Evolutionary conservation across 2,797 vertebrate genomes (phyloP).

Genomic region (Phoxinus dragarum): DNA sequence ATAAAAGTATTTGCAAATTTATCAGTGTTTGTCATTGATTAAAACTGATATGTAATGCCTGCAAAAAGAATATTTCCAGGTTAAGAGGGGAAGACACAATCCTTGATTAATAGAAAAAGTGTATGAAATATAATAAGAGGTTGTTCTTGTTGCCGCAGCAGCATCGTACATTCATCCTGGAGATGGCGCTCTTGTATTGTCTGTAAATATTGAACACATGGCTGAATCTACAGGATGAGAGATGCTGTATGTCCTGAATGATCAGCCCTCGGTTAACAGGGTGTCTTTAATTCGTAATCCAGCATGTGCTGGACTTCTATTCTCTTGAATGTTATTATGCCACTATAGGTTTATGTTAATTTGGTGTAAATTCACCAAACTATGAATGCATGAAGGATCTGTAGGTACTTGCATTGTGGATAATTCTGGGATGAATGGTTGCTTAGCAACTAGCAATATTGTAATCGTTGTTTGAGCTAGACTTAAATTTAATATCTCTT

Average conservation of each 20-base stretch:
- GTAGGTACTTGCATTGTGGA: neutral
- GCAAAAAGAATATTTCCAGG: neutral
- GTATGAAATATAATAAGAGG: no score
- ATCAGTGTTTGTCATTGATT: neutral
- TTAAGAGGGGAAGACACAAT: neutral
- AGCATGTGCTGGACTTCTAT: neutral
- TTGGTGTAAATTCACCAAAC: neutral
- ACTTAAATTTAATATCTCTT: neutral
- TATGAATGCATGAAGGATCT: neutral
- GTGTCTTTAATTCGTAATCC: neutral
- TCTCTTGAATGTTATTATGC: neutral
- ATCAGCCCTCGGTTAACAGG: neutral
- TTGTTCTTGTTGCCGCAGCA: neutral
- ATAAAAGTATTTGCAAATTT: conserved; percentile 1
- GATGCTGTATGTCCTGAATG: neutral
- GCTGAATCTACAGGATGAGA: neutral
- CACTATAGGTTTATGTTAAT: neutral
- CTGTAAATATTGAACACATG: neutral
- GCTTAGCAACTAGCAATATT: conserved; percentile 15
- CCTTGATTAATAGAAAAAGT: neutral
- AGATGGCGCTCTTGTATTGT: conserved; percentile 54
- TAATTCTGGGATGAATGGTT: conserved; percentile 20
- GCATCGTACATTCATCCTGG: conserved; percentile 6
- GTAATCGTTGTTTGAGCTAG: neutral
- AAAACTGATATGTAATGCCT: neutral